These are phyloP conservation scores for Hyalella azteca DNA, from an alignment of 2,888 invertebrate species.

Conservation along the genomic window DNA sequence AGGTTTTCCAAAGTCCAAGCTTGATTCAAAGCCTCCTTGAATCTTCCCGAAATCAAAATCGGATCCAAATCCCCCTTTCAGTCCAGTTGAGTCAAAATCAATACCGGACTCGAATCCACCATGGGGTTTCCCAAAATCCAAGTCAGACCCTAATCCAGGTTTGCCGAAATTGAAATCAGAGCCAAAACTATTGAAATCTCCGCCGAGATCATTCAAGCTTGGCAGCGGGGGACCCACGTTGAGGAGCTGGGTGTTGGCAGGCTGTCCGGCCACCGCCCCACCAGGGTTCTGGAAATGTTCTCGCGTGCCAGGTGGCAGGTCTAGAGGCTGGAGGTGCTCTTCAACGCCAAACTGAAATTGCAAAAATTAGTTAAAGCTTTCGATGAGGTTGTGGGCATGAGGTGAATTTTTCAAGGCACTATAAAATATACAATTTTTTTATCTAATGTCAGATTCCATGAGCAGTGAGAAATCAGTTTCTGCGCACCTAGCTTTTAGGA, in stretches of 20 bases:
- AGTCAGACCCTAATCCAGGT: neutral
- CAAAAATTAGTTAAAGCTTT: too few relatives aligned
- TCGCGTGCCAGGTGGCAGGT: conserved; percentile 26
- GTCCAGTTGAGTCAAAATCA: neutral
- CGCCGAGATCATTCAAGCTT: neutral
- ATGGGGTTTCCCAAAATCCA: neutral
- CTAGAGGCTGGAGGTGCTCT: neutral
- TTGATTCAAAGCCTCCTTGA: neutral
- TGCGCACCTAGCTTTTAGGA: too few relatives aligned
- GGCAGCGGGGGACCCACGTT: neutral
- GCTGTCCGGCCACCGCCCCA: neutral
- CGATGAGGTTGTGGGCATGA: too few relatives aligned
- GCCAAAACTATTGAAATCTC: neutral
- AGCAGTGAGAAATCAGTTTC: too few relatives aligned
- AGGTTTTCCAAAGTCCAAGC: neutral
- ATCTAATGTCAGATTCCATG: too few relatives aligned
- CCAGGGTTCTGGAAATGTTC: conserved; percentile 5
- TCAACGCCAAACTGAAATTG: neutral
- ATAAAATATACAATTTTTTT: too few relatives aligned
- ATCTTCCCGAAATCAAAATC: neutral
- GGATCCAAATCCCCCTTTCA: neutral
- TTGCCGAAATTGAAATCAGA: neutral
- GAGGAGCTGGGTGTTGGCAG: neutral
- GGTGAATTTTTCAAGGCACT: too few relatives aligned
- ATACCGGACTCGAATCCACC: neutral